Base-by-base conservation (phyloP, 2,113 vertebrate genomes). In the Channa maculata region DNA sequence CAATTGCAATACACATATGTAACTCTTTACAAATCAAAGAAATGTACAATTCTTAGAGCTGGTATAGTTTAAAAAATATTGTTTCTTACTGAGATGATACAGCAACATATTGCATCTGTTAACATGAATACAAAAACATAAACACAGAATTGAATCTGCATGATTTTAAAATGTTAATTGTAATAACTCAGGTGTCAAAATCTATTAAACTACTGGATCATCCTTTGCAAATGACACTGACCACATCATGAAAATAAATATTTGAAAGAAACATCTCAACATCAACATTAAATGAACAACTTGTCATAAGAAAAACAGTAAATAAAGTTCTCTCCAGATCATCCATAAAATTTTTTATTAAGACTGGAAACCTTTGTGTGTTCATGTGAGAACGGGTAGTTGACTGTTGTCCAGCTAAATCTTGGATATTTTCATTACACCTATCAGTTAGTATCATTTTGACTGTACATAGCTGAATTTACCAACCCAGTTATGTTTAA, bases 201-300 rank as follows among this genome's bases (percentile, higher is more conserved):
- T 91, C 79, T 87, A 24, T 24, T 85, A 88, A 85, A 92, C 71
- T 2, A 55, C 12, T 68, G 33, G 39, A 69, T 68, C 36, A 53
- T 59, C 3, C 9, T 51, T 51, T 2, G 33, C 13, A 75, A 69
- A 53, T 15, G 0, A 51, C 11, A 45, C 34, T 52, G 54, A 3
- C 33, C 15, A 65, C 24, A 8, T 81, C 48, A 33, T 44, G 6
- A 55, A 80, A 77, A 76, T 8, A 10, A 13, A 60, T 33, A 4
- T 41, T 54, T 12, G 5, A 54, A 79, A 24, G 24, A 70, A 70
- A 53, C 5, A 0, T 2, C 4, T 8, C 1, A 4, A 14, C 50
- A 11, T 37, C 11, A 34, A 9, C 45, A 41, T 48, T 49, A 12
- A 43, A 50, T 15, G 6, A 49, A 41, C 33, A 50, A 11, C 2